phyloP scores from a whole-genome alignment of 2,797 vertebrate species.

The Coilia nasus region DNA sequence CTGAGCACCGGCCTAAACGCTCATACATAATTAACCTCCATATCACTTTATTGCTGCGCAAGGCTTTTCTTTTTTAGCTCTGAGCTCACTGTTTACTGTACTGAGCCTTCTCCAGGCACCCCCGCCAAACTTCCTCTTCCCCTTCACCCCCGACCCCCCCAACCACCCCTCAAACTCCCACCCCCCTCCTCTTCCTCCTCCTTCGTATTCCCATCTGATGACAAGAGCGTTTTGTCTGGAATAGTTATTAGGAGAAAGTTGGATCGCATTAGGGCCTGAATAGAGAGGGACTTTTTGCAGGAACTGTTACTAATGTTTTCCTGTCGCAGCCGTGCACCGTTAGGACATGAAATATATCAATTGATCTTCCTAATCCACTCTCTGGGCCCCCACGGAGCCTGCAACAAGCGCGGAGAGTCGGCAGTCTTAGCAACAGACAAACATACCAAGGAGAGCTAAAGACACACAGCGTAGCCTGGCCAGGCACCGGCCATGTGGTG shows the following conservation, averaged over 20 bases:
- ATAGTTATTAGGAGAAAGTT: constrained; percentile 45
- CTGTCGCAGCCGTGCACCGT: constrained; percentile 48
- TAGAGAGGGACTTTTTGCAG: constrained; percentile 36
- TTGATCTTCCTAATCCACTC: constrained; percentile 63
- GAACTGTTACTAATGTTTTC: constrained; percentile 52
- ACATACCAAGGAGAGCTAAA: constrained; percentile 62
- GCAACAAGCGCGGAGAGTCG: constrained; percentile 59
- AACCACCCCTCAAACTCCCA: background rate
- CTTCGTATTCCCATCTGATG: constrained; percentile 43
- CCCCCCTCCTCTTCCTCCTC: constrained; percentile 21
- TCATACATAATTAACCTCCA: constrained; percentile 80
- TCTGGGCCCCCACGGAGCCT: constrained; percentile 54
- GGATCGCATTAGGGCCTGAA: constrained; percentile 47
- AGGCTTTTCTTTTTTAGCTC: constrained; percentile 73
- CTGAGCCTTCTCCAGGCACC: constrained; percentile 38
- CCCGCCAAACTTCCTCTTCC: constrained; percentile 46
- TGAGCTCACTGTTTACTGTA: constrained; percentile 66
- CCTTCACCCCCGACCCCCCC: background rate
- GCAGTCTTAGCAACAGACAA: constrained; percentile 67
- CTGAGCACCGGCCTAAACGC: constrained; percentile 77
- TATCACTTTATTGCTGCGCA: constrained; percentile 78
- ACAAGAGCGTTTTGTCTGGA: constrained; percentile 48
- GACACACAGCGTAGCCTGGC: background rate
- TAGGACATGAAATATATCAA: constrained; percentile 63
- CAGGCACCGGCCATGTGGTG: background rate